phyloP scores from a whole-genome alignment of 2,888 invertebrate genomes.

The Orthosia gothica region DNA sequence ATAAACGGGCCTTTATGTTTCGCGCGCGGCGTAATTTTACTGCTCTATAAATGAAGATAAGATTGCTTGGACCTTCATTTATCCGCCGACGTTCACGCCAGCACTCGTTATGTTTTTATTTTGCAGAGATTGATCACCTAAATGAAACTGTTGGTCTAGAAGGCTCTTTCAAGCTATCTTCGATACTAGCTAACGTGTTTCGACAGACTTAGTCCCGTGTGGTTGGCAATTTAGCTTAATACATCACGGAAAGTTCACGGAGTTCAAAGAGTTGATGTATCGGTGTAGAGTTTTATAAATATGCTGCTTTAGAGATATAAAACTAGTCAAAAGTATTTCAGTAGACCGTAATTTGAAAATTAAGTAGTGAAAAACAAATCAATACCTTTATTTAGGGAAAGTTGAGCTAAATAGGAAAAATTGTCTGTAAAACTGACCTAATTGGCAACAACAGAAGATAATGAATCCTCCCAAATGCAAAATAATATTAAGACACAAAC shows the following conservation, averaged over 20 bases:
- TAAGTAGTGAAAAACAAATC: background rate
- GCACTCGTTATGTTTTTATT: conserved; percentile 81
- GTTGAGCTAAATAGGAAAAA: background rate
- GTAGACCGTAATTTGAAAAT: background rate
- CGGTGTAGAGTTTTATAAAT: conserved; percentile 40
- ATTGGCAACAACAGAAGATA: background rate
- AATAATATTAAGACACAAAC: conserved; percentile 9
- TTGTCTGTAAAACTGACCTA: background rate
- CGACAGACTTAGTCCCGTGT: conserved; percentile 36
- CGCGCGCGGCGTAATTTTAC: conserved; percentile 86
- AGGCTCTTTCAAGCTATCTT: conserved; percentile 51
- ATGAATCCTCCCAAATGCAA: background rate
- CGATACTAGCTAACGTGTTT: conserved; percentile 51
- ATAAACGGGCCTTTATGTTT: conserved; percentile 87
- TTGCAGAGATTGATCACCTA: conserved; percentile 77
- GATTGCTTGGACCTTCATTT: conserved; percentile 82
- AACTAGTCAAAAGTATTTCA: conserved; percentile 20
- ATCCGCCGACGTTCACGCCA: conserved; percentile 78
- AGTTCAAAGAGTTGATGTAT: conserved; percentile 43
- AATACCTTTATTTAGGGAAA: background rate
- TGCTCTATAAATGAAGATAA: conserved; percentile 89
- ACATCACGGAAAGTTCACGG: conserved; percentile 51
- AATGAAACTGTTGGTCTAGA: conserved; percentile 63
- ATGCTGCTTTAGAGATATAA: conserved; percentile 13
- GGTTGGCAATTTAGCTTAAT: conserved; percentile 56